Evolutionary conservation across 1,140 invertebrate genomes (phyloP).

Genomic region (Antheraea mylitta): DNA sequence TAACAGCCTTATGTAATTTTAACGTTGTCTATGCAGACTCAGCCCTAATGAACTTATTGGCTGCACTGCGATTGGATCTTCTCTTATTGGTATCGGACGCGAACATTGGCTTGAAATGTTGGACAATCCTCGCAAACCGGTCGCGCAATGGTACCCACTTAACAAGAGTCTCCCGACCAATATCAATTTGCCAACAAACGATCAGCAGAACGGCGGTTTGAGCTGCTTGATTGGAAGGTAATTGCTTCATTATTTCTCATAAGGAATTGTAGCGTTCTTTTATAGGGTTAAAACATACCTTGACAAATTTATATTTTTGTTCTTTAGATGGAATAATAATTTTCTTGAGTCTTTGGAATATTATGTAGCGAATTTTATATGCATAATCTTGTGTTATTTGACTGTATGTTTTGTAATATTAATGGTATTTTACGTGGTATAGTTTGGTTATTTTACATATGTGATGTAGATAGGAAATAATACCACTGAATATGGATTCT

Average conservation of each 20-base stretch:
- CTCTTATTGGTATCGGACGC: constrained; percentile 87
- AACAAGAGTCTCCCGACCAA: constrained; percentile 84
- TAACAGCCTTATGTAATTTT: neutral
- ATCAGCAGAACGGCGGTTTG: constrained; percentile 80
- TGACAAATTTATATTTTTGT: too few species aligned
- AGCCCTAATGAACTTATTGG: constrained; percentile 93
- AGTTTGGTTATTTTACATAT: too few species aligned
- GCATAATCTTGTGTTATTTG: too few species aligned
- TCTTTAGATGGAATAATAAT: too few species aligned
- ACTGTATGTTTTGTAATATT: too few species aligned
- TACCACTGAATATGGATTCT: too few species aligned
- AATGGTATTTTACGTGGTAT: too few species aligned
- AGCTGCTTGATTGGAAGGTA: constrained; percentile 84
- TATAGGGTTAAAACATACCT: too few species aligned
- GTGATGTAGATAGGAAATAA: too few species aligned
- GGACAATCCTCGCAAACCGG: constrained; percentile 90
- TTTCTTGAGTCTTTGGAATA: too few species aligned
- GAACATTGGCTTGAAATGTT: constrained; percentile 95
- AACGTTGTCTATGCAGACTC: constrained; percentile 79
- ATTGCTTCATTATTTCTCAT: neutral
- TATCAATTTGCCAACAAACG: constrained; percentile 75
- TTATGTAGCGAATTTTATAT: too few species aligned
- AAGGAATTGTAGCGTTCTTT: neutral
- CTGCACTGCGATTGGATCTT: constrained; percentile 88
- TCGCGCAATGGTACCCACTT: constrained; percentile 92